Conservation (phyloP, 2,113 vertebrate species). For the Oryzias curvinotus region DNA sequence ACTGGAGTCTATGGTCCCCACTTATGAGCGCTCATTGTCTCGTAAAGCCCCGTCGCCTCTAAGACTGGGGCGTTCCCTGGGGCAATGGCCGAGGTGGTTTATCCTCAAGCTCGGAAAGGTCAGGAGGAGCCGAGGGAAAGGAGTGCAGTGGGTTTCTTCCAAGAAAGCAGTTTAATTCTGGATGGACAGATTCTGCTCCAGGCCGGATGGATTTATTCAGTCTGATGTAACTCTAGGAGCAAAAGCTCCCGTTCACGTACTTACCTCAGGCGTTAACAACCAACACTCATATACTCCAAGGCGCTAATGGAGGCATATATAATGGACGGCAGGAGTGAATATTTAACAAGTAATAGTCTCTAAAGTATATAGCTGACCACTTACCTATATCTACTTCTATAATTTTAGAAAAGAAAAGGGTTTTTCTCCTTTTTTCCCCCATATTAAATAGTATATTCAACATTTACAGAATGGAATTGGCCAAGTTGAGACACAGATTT, state of each 20-base stretch:
- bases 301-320: constrained; percentile 37
- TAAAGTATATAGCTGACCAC: constrained; percentile 32
- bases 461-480: background rate
- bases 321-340: constrained; percentile 29
- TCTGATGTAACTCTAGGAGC: constrained; percentile 23
- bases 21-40: constrained; percentile 41
- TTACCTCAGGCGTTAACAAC: constrained; percentile 21
- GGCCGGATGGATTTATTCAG: constrained; percentile 20
- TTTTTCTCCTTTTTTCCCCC: background rate
- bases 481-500: background rate
- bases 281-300: background rate
- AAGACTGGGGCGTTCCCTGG: constrained; percentile 11
- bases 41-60: constrained; percentile 18
- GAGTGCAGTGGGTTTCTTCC: background rate
- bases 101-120: constrained; percentile 19
- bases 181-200: constrained; percentile 15
- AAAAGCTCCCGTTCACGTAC: constrained; percentile 36
- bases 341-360: constrained; percentile 38
- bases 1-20: constrained; percentile 32
- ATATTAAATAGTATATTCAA: background rate
- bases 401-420: constrained; percentile 2
- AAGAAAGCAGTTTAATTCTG: constrained; percentile 32
- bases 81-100: constrained; percentile 25
- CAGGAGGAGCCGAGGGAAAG: constrained; percentile 1
- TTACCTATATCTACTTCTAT: constrained; percentile 38